Evolutionary conservation across 2,113 vertebrate genomes (phyloP), one percentile per base, ranked within the genome.

Genomic region (Albula goreensis): DNA sequence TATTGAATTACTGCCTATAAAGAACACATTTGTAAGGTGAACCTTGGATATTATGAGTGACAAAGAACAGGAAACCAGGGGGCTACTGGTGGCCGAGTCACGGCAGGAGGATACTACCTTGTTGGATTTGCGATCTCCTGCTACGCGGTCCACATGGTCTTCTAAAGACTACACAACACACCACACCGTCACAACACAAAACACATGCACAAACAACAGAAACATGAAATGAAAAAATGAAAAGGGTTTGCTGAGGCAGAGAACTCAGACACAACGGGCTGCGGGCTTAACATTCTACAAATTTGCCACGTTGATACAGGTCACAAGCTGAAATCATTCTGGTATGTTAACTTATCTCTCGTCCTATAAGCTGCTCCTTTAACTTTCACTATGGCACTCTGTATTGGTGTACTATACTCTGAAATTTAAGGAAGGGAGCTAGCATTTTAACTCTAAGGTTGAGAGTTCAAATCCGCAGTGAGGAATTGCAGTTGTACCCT

Each of bases 81-180:
- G 80, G 87, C 91, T 90, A 91, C 89, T 86, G 74, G 92, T 82
- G 89, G 87, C 92, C 89, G 91, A 60, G 92, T 78, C 91, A 91
- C 92, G 92, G 93, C 93, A 91, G 92, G 92, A 90, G 93, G 89
- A 95, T 95, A 97, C 97, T 99, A 99, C 98, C 98, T 99, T 98
- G 95, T 70, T 90, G 90, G 79, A 91, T 96, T 95, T 96, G 96
- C 92, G 95, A 96, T 96, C 96, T 96, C 97, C 97, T 91, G 97
- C 96, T 97, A 97, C 83, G 96, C 90, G 96, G 93, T 99, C 97
- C 97, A 95, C 94, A 96, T 95, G 97, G 96, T 96, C 97, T 96
- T 99, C 98, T 97, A 99, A 94, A 97, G 93, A 97, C 98, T 99
- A 98, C 93, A 96, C 93, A 95, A 92, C 95, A 87, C 70, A 87